A percentile compares a stretch with the other conserved stretches of the same genome.
phyloP scores from a whole-genome alignment of 2,113 vertebrate species.

The Oreocharis arfaki region DNA sequence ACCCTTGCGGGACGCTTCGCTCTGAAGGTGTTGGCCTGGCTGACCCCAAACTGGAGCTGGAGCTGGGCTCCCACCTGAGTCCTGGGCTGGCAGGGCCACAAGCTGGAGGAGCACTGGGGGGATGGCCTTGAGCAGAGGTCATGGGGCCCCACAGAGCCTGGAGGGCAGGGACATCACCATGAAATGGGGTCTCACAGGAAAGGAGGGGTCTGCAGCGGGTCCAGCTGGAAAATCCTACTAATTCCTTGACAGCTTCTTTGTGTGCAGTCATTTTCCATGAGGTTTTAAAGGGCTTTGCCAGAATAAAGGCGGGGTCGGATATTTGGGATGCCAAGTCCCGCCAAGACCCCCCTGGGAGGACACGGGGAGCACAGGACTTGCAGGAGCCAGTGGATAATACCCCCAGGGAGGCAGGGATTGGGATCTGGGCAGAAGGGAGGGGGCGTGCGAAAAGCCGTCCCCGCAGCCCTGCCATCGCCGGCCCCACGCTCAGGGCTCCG shows the following conservation, averaged over 20 bases:
- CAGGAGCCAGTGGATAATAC: background rate
- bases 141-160: background rate
- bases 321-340: background rate
- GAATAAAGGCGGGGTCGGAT: background rate
- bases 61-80: rapidly evolving
- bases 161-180: background rate
- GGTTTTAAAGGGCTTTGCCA: background rate
- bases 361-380: background rate
- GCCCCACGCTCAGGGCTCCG: background rate
- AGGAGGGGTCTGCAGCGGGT: background rate
- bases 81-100: background rate
- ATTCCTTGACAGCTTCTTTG: background rate
- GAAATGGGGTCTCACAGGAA: background rate
- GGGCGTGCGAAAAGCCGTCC: background rate
- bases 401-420: background rate
- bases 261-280: background rate
- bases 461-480: rapidly evolving
- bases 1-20: background rate
- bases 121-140: background rate
- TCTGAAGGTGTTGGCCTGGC: background rate
- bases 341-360: background rate
- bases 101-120: background rate
- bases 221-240: background rate
- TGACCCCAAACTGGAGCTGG: background rate
- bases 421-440: background rate